phyloP scores from a whole-genome alignment of 2,888 invertebrate genomes.

The Craniophora ligustri region DNA sequence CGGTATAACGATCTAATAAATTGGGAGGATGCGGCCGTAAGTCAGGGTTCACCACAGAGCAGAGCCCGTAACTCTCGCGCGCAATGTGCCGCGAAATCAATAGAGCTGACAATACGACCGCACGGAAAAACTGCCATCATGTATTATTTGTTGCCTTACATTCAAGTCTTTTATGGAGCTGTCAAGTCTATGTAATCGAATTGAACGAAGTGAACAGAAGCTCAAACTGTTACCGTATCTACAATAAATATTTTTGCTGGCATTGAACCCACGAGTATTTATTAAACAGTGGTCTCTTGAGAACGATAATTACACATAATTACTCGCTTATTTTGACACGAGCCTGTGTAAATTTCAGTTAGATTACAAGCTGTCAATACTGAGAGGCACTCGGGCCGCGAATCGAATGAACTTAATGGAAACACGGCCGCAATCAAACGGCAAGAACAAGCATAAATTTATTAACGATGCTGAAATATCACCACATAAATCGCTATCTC shows the following conservation, averaged over 20 bases:
- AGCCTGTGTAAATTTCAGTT: slow-evolving; percentile 68
- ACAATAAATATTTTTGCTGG: slow-evolving; percentile 20
- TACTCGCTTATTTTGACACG: slow-evolving; percentile 60
- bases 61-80: slow-evolving; percentile 78
- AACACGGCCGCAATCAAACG: slow-evolving; percentile 83
- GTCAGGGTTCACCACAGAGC: slow-evolving; percentile 81
- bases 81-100: slow-evolving; percentile 87
- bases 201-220: slow-evolving; percentile 25
- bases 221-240: slow-evolving; percentile 1
- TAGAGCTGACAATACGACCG: slow-evolving; percentile 71
- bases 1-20: slow-evolving; percentile 84
- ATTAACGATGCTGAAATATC: slow-evolving; percentile 88
- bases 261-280: slow-evolving; percentile 14
- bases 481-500: slow-evolving; percentile 86
- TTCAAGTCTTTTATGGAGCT: slow-evolving; percentile 50
- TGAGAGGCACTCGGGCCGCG: slow-evolving; percentile 67
- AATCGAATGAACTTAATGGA: slow-evolving; percentile 82
- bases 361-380: slow-evolving; percentile 79
- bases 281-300: slow-evolving; percentile 27
- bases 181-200: slow-evolving; percentile 52
- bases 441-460: slow-evolving; percentile 88
- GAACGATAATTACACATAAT: slow-evolving; percentile 46
- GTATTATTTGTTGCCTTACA: slow-evolving; percentile 43
- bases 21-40: slow-evolving; percentile 76
- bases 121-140: slow-evolving; percentile 51